Percentiles rank a stretch among this genome's conserved stretches.
These are phyloP conservation scores for Leptinotarsa lineolata DNA, from an alignment of 1,140 invertebrate species.

Conservation along the genomic window DNA sequence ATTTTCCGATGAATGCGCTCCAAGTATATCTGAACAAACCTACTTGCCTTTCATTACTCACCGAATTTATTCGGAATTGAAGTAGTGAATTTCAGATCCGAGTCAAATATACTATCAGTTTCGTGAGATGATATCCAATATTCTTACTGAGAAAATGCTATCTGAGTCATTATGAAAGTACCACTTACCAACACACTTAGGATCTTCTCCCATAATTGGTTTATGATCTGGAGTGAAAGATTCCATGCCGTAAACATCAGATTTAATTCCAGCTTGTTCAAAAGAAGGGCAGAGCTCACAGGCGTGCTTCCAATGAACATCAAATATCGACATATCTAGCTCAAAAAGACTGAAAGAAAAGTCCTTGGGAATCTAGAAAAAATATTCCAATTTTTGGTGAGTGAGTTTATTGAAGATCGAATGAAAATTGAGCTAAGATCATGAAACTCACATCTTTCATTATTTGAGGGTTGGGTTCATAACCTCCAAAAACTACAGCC, in stretches of 20 bases:
- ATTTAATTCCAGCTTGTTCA: slow-evolving; percentile 76
- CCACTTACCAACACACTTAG: slow-evolving; percentile 59
- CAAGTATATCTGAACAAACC: too few relatives aligned
- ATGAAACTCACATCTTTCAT: slow-evolving; percentile 66
- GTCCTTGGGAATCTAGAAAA: slow-evolving; percentile 67
- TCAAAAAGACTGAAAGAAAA: slow-evolving; percentile 84
- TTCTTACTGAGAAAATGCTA: too few relatives aligned
- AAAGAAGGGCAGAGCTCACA: slow-evolving; percentile 74
- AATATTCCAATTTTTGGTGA: slow-evolving; percentile 15
- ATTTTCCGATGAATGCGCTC: too few relatives aligned
- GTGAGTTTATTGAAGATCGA: background rate
- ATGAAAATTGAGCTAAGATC: background rate
- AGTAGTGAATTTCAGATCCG: too few relatives aligned
- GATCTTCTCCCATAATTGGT: slow-evolving; percentile 76
- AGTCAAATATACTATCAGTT: too few relatives aligned
- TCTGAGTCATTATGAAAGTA: background rate
- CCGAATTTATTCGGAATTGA: too few relatives aligned
- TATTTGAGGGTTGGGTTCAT: slow-evolving; percentile 82
- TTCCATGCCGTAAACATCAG: slow-evolving; percentile 83
- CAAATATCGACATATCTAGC: slow-evolving; percentile 83
- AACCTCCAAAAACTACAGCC: slow-evolving; percentile 81
- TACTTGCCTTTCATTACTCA: too few relatives aligned
- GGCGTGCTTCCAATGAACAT: slow-evolving; percentile 73
- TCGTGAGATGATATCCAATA: too few relatives aligned
- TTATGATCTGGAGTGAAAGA: slow-evolving; percentile 91